phyloP scores from a whole-genome alignment of 2,888 invertebrate species.

The Xestia c-nigrum region DNA sequence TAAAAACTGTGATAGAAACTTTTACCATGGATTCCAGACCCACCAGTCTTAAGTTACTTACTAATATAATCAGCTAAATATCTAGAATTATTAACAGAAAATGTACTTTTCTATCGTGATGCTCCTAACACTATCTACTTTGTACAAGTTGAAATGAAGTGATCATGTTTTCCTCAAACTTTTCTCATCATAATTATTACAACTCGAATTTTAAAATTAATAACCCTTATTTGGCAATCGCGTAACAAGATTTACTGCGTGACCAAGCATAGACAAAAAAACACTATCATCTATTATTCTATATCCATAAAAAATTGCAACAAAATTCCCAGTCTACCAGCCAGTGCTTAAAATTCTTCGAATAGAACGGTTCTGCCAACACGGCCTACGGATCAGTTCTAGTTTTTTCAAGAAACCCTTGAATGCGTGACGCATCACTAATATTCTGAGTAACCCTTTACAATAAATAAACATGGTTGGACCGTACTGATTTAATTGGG shows the following conservation, averaged over 20 bases:
- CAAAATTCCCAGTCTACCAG: background rate
- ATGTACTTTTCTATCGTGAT: background rate
- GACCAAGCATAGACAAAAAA: background rate
- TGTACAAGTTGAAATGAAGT: background rate
- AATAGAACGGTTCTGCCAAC: slow-evolving; percentile 37
- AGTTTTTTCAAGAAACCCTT: slow-evolving; percentile 43
- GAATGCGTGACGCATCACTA: slow-evolving; percentile 39
- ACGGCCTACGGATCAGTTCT: slow-evolving; percentile 2
- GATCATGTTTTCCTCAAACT: background rate
- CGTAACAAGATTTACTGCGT: background rate
- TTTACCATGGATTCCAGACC: too few relatives aligned
- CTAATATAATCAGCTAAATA: too few relatives aligned
- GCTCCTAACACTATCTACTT: background rate
- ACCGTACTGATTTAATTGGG: slow-evolving; percentile 20
- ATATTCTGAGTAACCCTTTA: slow-evolving; percentile 47
- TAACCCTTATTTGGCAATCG: too few relatives aligned
- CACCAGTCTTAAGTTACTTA: too few relatives aligned
- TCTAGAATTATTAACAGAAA: too few relatives aligned
- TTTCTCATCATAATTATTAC: background rate
- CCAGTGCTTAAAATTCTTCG: slow-evolving; percentile 25
- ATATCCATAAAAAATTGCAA: slow-evolving; percentile 37
- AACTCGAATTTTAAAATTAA: background rate
- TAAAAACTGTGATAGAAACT: too few relatives aligned
- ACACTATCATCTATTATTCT: background rate
- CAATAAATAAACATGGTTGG: slow-evolving; percentile 21